phyloP scores from a whole-genome alignment of 2,113 vertebrate species.

The Grammomys dolichurus region DNA sequence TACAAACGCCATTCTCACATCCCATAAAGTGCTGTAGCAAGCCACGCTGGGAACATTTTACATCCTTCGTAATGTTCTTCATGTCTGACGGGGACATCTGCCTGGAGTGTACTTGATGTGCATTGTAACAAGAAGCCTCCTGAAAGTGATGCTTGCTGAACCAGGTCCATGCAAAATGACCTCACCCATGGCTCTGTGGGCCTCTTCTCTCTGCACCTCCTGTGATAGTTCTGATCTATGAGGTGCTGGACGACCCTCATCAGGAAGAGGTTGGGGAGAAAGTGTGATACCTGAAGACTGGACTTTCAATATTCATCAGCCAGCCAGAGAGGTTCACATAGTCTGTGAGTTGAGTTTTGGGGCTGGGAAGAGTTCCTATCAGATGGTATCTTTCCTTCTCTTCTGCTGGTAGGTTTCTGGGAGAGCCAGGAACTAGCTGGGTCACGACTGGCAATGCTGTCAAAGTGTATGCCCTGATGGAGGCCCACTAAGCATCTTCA shows the following conservation, averaged over 20 bases:
- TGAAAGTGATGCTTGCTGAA: neutral
- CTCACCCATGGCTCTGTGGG: neutral
- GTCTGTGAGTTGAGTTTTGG: neutral
- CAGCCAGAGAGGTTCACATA: neutral
- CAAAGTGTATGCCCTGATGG: neutral
- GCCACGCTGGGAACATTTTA: slow-evolving; percentile 27
- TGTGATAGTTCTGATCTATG: slow-evolving; percentile 43
- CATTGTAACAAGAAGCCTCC: neutral
- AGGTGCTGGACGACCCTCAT: slow-evolving; percentile 33
- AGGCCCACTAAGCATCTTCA: neutral
- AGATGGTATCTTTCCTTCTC: neutral
- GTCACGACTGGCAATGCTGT: neutral
- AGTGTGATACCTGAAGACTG: neutral
- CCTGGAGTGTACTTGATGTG: neutral
- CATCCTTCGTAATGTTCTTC: slow-evolving; percentile 26
- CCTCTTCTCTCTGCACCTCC: neutral
- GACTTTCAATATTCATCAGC: neutral
- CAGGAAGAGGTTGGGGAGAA: neutral
- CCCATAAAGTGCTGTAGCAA: slow-evolving; percentile 15
- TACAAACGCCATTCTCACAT: slow-evolving; percentile 17
- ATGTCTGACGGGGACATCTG: slow-evolving; percentile 28
- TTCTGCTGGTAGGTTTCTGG: neutral
- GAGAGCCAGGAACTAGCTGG: neutral
- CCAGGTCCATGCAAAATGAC: slow-evolving; percentile 1
- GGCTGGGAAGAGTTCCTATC: neutral